Evolutionary conservation across 2,888 invertebrate genomes (phyloP), one percentile per base, ranked within the genome.

Genomic region (Poecilobothrus nobilitatus): DNA sequence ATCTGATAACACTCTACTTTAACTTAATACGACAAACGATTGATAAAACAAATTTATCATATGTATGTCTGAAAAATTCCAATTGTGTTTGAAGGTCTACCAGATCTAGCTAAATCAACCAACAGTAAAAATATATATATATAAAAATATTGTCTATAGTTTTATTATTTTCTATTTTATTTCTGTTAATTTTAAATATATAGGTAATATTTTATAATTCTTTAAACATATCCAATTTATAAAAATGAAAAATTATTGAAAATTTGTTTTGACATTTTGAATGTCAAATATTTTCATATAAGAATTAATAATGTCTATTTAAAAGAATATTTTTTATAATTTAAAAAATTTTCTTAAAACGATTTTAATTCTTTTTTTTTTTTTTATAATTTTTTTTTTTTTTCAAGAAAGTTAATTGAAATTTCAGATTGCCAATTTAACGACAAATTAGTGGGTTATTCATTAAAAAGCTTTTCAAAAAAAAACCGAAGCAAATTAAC

Each of bases 401-500:
- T 53, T 12, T 53, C 2, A 53, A 53, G 53, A 53, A 53, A 53
- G 53, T 53, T 53, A 53, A 53, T 53, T 53, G 53, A 53, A 53
- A 53, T 18, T 53, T 53, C 53, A 53, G 53, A 53, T 53, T 53
- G 53, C 53, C 53, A 53, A 53, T 53, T 53, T 53, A 53, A 53
- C 53, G 53, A 53, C 53, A 53, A 53, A 53, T 53, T 53, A 53
- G 53, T 53, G 53, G 53, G 53, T 53, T 53, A 53, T 53, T 53
- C 53, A 53, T 53, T 53, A 12, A 53, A 53, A 53, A 53, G 53
- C 53, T 53, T 53, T 53, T 53, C 53, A 53, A 27, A 27, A 53
- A 27, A 27, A 27, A 27, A 27, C 5, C 2, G 27, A 27, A 27
- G 5, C 5, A 27, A 27, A 27, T 2, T 5, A 5, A 27, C 27